A percentile compares a stretch with the other conserved stretches of the same genome.
Conservation (phyloP, 2,888 invertebrate species). For the Nomada goodeniana region DNA sequence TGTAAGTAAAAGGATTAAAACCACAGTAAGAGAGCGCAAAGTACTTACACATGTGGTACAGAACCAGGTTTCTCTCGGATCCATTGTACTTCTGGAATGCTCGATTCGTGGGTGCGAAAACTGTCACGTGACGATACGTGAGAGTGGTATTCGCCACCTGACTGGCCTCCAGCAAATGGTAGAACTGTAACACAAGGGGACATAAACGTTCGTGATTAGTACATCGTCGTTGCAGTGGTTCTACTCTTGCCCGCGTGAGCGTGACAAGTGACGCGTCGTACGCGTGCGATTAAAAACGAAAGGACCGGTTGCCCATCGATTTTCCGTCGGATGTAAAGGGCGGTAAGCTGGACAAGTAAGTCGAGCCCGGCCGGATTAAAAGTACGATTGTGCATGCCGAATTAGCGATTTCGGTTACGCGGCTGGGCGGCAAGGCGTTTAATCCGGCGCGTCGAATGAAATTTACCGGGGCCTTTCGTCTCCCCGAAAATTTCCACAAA, state of each 20-base stretch:
- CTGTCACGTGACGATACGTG: constrained; percentile 91
- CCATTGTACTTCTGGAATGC: constrained; percentile 91
- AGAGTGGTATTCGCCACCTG: constrained; percentile 90
- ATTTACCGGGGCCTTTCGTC: constrained; percentile 62
- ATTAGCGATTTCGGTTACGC: constrained; percentile 47
- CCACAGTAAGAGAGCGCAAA: background rate
- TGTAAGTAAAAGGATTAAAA: no score
- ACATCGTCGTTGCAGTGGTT: no score
- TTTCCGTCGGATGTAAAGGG: constrained; percentile 16
- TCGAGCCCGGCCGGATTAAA: constrained; percentile 47
- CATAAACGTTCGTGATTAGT: background rate
- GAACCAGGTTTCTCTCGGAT: constrained; percentile 87
- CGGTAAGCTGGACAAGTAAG: constrained; percentile 30
- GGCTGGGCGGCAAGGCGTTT: constrained; percentile 45
- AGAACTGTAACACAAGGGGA: constrained; percentile 89
- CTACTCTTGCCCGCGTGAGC: no score
- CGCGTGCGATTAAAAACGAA: background rate
- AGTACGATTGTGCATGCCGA: constrained; percentile 43
- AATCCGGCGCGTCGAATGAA: constrained; percentile 64
- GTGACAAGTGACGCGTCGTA: no score
- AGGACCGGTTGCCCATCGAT: constrained; percentile 15
- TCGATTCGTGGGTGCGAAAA: constrained; percentile 95
- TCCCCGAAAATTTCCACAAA: constrained; percentile 59
- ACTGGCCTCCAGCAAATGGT: constrained; percentile 90
- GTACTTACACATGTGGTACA: constrained; percentile 94